A percentile compares a stretch with the other conserved stretches of the same genome.
phyloP scores from a whole-genome alignment of 2,888 invertebrate genomes.

The Ochlodes sylvanus region DNA sequence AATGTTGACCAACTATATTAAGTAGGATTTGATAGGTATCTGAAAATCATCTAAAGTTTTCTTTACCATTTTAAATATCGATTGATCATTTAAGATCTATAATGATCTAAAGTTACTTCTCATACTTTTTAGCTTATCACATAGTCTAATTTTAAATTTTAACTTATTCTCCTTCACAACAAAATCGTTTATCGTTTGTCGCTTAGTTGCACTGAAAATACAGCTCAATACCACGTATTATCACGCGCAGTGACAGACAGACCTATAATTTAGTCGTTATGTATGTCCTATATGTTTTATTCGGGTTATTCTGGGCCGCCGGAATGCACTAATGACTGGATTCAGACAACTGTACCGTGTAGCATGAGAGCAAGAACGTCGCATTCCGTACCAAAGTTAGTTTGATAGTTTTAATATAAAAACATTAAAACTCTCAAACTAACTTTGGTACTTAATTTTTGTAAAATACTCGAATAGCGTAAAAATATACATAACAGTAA shows the following conservation, averaged over 20 bases:
- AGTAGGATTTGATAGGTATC: too few relatives aligned
- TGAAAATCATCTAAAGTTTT: too few relatives aligned
- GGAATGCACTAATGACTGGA: conserved; percentile 64
- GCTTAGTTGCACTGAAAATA: background rate
- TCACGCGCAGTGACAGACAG: conserved; percentile 18
- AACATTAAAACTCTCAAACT: conserved; percentile 52
- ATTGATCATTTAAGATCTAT: too few relatives aligned
- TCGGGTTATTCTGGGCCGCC: conserved; percentile 62
- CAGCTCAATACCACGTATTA: conserved; percentile 8
- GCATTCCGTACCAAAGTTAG: conserved; percentile 54
- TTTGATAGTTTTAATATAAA: too few relatives aligned
- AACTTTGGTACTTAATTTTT: too few relatives aligned
- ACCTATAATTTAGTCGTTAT: conserved; percentile 33
- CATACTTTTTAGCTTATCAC: too few relatives aligned
- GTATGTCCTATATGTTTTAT: conserved; percentile 55
- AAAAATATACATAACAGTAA: too few relatives aligned
- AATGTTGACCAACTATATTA: too few relatives aligned
- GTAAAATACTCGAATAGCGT: too few relatives aligned
- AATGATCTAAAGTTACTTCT: too few relatives aligned
- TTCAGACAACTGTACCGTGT: conserved; percentile 39
- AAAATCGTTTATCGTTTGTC: conserved; percentile 11
- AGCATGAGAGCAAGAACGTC: conserved; percentile 49
- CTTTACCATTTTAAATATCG: too few relatives aligned
- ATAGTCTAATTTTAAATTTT: too few relatives aligned
- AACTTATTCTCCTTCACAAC: background rate